Conservation (phyloP, 2,113 vertebrate genomes). For the Copsychus sechellarum region DNA sequence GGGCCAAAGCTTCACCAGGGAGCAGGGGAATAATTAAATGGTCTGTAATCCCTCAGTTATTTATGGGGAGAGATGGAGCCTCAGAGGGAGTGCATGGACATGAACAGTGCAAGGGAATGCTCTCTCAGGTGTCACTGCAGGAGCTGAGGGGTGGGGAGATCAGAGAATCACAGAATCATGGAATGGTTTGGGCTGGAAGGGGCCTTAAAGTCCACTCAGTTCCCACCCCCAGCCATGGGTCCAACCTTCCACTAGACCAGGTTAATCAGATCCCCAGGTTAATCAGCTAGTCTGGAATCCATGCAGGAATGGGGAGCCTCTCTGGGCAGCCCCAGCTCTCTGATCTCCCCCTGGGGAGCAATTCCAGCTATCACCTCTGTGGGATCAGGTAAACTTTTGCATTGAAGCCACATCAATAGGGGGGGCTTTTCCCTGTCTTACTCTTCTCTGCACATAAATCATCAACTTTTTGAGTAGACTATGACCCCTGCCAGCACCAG, state of each 20-base stretch:
- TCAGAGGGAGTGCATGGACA: not conserved
- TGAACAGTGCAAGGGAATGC: not conserved
- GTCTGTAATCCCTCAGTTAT: not conserved
- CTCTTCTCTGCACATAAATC: not conserved
- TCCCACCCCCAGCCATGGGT: accelerated
- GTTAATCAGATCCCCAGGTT: too few relatives aligned
- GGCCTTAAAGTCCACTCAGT: too few relatives aligned
- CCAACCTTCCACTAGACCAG: not conserved
- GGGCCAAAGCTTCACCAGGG: not conserved
- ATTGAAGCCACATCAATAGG: accelerated
- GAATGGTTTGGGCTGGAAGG: not conserved
- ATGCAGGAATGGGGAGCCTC: not conserved
- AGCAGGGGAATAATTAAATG: not conserved
- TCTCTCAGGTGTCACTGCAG: not conserved
- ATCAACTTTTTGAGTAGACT: not conserved
- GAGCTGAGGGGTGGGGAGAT: not conserved
- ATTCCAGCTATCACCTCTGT: not conserved
- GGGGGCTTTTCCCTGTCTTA: not conserved
- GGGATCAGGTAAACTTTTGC: not conserved
- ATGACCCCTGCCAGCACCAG: not conserved
- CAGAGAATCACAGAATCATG: not conserved
- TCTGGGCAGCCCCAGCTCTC: not conserved
- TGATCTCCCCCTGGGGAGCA: not conserved
- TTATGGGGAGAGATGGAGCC: not conserved
- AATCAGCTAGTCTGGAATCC: not conserved